A percentile compares a stretch with the other conserved stretches of the same genome.
These are phyloP conservation scores for Caenorhabditis imperialis DNA, from an alignment of 2,888 invertebrate species.

Conservation along the genomic window DNA sequence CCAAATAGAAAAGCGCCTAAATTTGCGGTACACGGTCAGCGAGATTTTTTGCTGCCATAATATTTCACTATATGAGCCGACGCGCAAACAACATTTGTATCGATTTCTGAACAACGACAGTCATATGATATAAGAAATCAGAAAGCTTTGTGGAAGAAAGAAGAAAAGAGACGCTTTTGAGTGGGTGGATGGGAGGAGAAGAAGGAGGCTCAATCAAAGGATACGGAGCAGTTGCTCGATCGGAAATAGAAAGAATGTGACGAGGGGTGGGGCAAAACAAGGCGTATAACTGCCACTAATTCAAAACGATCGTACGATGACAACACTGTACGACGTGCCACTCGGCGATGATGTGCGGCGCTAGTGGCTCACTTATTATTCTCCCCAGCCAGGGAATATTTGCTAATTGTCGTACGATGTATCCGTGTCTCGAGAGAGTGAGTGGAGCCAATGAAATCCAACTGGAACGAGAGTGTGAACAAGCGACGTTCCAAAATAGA, in stretches of 20 bases:
- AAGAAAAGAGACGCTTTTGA: too few relatives aligned
- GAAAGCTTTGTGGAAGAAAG: too few relatives aligned
- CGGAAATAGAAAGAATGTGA: conserved; percentile 30
- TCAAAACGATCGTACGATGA: conserved; percentile 13
- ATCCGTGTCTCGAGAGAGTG: conserved; percentile 5
- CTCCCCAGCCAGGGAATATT: neutral
- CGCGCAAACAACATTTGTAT: conserved; percentile 41
- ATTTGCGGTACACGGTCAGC: conserved; percentile 39
- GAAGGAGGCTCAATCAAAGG: conserved; percentile 40
- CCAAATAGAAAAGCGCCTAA: conserved; percentile 48
- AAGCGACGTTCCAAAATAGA: conserved; percentile 34
- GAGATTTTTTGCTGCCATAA: conserved; percentile 43
- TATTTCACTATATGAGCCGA: conserved; percentile 41
- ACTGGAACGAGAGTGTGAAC: too few relatives aligned
- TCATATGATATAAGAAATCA: conserved; percentile 13
- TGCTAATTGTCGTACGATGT: neutral
- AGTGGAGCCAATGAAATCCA: too few relatives aligned
- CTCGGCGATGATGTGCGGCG: too few relatives aligned
- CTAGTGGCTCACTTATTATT: neutral
- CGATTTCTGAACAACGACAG: conserved; percentile 24
- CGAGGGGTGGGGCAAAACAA: conserved; percentile 25
- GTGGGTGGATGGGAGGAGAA: conserved; percentile 37
- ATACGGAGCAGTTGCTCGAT: conserved; percentile 45
- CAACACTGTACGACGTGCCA: conserved; percentile 13
- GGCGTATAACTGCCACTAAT: conserved; percentile 19